phyloP scores from a whole-genome alignment of 2,888 invertebrate species.

The Epinotia demarniana region DNA sequence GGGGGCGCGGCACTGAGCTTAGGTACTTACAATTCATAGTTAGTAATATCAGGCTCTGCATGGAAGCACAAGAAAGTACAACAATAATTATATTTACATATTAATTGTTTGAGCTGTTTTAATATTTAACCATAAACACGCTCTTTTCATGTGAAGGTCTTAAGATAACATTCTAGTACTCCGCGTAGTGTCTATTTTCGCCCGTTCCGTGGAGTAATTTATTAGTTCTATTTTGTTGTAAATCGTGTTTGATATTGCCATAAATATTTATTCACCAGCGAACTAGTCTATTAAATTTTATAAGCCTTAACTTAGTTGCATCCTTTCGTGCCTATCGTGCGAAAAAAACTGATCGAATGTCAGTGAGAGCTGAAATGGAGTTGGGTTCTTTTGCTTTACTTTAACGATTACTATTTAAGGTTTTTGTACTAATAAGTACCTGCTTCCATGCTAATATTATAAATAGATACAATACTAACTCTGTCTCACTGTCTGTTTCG shows the following conservation, averaged over 20 bases:
- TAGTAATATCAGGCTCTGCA: too few species aligned
- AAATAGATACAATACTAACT: too few species aligned
- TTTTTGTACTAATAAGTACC: not conserved
- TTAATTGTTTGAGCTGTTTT: not conserved
- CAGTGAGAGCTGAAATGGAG: not conserved
- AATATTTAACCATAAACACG: not conserved
- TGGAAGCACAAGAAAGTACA: too few species aligned
- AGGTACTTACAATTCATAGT: too few species aligned
- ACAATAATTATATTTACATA: too few species aligned
- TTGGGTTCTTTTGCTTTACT: not conserved
- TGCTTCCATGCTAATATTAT: too few species aligned
- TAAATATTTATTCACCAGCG: slow-evolving; percentile 37
- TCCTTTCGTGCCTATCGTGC: slow-evolving; percentile 23
- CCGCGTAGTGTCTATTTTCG: not conserved
- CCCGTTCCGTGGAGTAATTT: not conserved
- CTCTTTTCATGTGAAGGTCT: not conserved
- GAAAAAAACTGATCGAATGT: slow-evolving; percentile 13
- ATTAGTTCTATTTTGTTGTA: slow-evolving; percentile 36
- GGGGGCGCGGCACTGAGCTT: too few species aligned
- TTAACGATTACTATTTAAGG: not conserved
- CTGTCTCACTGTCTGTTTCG: too few species aligned
- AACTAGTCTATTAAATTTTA: slow-evolving; percentile 43
- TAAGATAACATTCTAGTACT: not conserved
- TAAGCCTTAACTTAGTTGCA: slow-evolving; percentile 35
- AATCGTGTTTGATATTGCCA: slow-evolving; percentile 43